Evolutionary conservation across 1,140 invertebrate species (phyloP), one percentile per base, ranked within the genome.

Genomic region (Linepithema humile): DNA sequence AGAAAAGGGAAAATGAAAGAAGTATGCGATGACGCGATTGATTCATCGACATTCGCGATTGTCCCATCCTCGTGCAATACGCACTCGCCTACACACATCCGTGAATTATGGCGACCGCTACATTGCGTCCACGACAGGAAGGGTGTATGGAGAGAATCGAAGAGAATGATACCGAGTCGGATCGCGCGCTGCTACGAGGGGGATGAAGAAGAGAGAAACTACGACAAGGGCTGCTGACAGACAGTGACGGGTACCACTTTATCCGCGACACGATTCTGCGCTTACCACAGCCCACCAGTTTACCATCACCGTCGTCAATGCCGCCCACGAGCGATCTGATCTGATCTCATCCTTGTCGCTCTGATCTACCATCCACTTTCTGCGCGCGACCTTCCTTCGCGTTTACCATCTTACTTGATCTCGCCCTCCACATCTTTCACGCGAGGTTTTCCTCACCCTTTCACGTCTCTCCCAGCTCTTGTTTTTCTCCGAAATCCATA

Each of bases 181-280:
- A 64, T 83, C 38, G 26, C 43, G 57, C 57, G 62, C 23, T 43
- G 64, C 20, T 57, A 65, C 48, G 53, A 85, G 84, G 53, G 85
- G 72, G 84, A 84, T 86, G 85, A 91, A 90, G 84, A 89, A 90
- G 88, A 91, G 85, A 90, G 86, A 90, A 84, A 87, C 83, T 80
- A 67, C 82, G 88, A 91, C 88, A 90, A 85, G 90, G 88, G 87
- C 85, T 91, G 88, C 88, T 93, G 92, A 93, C 90, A 92, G 93
- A 93, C 93, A 93, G 90, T 92, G 92, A 93, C 89, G 89, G 89
- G 90, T 89, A 90, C 89, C 90, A 92, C 92, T 94, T 94, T 93
- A 94, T 94, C 91, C 91, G 86, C 92, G 89, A 94, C 93, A 94
- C 88, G 93, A 88, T 93, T 94, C 92, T 93, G 91, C 93, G 93